Conservation (phyloP, 2,797 vertebrate genomes). For the Tachyglossus aculeatus region DNA sequence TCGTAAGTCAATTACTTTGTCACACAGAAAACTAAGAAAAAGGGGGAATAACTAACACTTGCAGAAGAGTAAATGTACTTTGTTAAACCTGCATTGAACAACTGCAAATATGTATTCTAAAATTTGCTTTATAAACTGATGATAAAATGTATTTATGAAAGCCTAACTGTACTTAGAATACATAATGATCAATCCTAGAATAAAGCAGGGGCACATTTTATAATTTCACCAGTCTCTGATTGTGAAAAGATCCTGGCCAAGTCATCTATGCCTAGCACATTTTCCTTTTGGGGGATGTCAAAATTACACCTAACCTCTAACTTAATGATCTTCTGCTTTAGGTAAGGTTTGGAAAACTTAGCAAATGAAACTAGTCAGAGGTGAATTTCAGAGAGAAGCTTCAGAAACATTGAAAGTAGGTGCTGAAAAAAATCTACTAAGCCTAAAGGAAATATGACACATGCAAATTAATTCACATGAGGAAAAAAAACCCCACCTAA, state of each 20-base stretch:
- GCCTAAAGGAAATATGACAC: constrained; percentile 28
- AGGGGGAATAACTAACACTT: constrained; percentile 30
- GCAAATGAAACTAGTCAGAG: constrained; percentile 40
- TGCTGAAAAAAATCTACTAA: constrained; percentile 18
- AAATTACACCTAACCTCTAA: constrained; percentile 45
- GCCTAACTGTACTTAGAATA: not conserved
- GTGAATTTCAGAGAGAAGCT: constrained; percentile 48
- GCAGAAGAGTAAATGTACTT: constrained; percentile 35
- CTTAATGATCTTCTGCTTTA: constrained; percentile 34
- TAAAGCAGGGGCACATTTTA: not conserved
- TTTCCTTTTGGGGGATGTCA: constrained; percentile 27
- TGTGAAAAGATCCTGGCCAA: constrained; percentile 13
- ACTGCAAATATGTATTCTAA: constrained; percentile 32
- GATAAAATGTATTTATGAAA: constrained; percentile 34
- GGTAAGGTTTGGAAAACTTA: constrained; percentile 56
- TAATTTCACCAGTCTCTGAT: constrained; percentile 23
- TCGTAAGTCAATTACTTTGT: constrained; percentile 16
- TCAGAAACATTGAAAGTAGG: constrained; percentile 40
- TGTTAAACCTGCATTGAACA: constrained; percentile 16
- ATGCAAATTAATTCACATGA: constrained; percentile 33
- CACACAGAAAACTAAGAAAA: constrained; percentile 20
- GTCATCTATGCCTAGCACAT: not conserved
- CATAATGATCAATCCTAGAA: too few relatives aligned
- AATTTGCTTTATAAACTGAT: constrained; percentile 28
- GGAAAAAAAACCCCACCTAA: not conserved